Percentiles rank a stretch among this genome's conserved stretches.
Conservation (phyloP, 2,797 vertebrate genomes). For the Sebastes goodei region DNA sequence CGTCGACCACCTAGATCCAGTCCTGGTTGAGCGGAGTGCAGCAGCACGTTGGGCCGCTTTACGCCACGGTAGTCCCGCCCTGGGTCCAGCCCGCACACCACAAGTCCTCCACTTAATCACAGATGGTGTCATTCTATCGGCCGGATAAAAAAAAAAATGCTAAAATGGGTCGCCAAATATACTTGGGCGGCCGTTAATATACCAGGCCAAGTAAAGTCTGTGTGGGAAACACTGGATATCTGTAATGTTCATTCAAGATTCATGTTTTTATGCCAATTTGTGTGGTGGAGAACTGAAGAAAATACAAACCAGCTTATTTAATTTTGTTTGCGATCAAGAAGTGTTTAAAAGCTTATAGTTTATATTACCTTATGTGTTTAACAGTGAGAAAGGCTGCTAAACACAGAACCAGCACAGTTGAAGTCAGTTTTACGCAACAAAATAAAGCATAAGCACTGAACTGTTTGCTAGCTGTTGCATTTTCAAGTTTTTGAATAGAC, state of each 20-base stretch:
- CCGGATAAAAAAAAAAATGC: neutral
- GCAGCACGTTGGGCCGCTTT: neutral
- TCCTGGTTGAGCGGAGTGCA: neutral
- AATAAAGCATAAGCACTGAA: neutral
- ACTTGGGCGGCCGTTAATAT: neutral
- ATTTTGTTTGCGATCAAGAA: neutral
- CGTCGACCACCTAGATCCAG: neutral
- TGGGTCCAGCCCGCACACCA: neutral
- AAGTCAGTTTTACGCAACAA: neutral
- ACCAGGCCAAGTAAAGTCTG: neutral
- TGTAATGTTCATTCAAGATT: neutral
- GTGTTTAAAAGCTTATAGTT: constrained; percentile 5
- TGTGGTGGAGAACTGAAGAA: neutral
- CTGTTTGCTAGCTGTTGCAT: neutral
- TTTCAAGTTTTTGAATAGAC: neutral
- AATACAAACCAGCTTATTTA: neutral
- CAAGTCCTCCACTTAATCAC: neutral
- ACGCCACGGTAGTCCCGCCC: neutral
- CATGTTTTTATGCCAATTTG: neutral
- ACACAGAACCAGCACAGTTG: neutral
- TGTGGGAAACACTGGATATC: neutral
- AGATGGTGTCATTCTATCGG: neutral
- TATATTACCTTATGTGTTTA: neutral
- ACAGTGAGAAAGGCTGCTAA: neutral
- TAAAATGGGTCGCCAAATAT: neutral